Base-by-base conservation (phyloP, 92 coral and sea anemone genomes). In the Actinostola sp. region DNA sequence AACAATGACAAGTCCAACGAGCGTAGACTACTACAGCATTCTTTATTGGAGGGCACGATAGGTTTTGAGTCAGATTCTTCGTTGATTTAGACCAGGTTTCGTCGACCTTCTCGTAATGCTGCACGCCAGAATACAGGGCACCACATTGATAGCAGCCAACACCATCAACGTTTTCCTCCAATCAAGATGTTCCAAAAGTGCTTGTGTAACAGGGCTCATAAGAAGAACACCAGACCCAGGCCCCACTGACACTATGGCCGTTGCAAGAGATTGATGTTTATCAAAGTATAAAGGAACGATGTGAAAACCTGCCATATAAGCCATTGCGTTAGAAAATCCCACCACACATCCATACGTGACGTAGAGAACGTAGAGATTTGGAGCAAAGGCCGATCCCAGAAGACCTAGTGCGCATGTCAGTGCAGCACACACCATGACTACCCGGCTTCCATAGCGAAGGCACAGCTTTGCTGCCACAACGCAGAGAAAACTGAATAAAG, bases 171-270 rank as follows among this genome's bases (percentile, higher is more conserved):
- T 71, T 20, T 78, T 69, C 46, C 79, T 53, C 88, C 88, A 83
- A 5, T 83, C 88, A 56, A 70, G 72, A 30, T 20, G 44, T 8
- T 70, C 79, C 29, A 77, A 38, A 24, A 83, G 26, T n/a, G 23
- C 69, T 20, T 77, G 84, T 3, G 71, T 73, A 17, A 77, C 31
- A 0, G 84, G 88, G 73, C 84, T 64, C 84, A 83, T 70, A 11
- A 83, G 8, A 71, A 83, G 71, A 36, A 77, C 45, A 0, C 88
- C 88, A 4, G 83, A 83, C 8, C 84, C 88, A 7, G 83, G 83
- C 65, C 84, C 88, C 46, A 73, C 54, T 11, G 88, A 67, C 9
- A 83, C 46, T 16, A 83, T 53, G 3, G 78, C 88, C 55, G 77
- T 25, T 13, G 77, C 80, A 8, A 55, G 30, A 7, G 88, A 54